A percentile compares a stretch with the other conserved stretches of the same genome.
phyloP scores from a whole-genome alignment of 2,113 vertebrate genomes.

The Parotia lawesii region DNA sequence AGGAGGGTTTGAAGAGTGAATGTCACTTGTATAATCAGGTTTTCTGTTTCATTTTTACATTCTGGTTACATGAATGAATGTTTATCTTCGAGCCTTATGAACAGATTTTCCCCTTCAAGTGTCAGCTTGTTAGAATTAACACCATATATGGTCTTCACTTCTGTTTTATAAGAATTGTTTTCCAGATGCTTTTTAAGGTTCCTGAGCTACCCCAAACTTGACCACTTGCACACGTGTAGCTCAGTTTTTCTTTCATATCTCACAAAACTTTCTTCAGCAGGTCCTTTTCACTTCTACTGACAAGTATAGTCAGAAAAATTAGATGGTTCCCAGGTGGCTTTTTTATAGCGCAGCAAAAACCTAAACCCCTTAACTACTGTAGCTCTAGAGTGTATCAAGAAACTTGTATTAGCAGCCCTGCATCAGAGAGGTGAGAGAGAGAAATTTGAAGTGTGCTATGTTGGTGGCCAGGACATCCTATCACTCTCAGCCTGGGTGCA shows the following conservation, averaged over 20 bases:
- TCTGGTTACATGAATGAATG: neutral
- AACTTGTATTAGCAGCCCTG: neutral
- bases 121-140: neutral
- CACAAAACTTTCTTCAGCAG: neutral
- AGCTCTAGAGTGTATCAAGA: neutral
- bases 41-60: neutral
- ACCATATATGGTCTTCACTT: neutral
- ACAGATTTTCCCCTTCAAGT: neutral
- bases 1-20: neutral
- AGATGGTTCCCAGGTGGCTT: neutral
- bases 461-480: neutral
- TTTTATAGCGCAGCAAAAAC: neutral
- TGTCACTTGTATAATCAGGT: neutral
- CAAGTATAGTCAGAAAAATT: neutral
- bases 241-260: neutral
- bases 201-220: neutral
- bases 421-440: neutral
- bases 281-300: neutral
- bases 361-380: neutral
- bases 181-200: neutral
- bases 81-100: neutral
- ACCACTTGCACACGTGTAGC: neutral
- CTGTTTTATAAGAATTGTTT: neutral
- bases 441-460: accelerated
- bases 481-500: neutral